Evolutionary conservation across 1,140 invertebrate species (phyloP).

Genomic region (Philotrypesis tridentata): DNA sequence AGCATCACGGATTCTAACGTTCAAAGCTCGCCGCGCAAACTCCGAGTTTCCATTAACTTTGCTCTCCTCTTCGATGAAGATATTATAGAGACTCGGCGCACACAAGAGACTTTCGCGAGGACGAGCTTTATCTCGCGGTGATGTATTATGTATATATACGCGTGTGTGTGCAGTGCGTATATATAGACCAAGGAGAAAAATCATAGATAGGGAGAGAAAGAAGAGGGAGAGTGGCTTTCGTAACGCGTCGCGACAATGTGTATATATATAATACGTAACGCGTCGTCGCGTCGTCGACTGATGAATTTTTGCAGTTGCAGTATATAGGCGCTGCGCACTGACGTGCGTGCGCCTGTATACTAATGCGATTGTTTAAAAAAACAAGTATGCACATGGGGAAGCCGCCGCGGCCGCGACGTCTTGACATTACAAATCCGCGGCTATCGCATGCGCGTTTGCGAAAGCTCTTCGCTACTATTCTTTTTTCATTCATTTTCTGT

Average conservation of each 20-base stretch:
- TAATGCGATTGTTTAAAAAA: neutral
- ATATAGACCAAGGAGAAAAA: neutral
- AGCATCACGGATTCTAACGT: no score
- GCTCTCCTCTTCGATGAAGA: no score
- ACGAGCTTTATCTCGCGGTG: neutral
- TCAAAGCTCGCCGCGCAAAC: no score
- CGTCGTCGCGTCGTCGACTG: no score
- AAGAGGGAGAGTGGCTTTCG: conserved; percentile 4
- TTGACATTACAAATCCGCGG: neutral
- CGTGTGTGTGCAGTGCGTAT: no score
- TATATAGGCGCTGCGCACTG: neutral
- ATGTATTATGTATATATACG: no score
- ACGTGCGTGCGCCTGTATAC: neutral
- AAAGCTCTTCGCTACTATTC: no score
- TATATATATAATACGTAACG: conserved; percentile 1
- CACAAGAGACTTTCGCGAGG: neutral
- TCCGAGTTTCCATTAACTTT: no score
- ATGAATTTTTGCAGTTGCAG: conserved; percentile 3
- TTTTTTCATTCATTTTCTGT: no score
- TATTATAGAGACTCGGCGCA: no score
- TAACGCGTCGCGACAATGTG: neutral
- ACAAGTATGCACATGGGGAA: neutral
- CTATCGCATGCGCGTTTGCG: neutral
- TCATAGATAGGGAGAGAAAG: neutral
- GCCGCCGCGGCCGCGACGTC: no score